Percentiles rank a stretch among this genome's conserved stretches.
Evolutionary conservation across 2,113 vertebrate genomes (phyloP).

Genomic region (Barnardius zonarius): DNA sequence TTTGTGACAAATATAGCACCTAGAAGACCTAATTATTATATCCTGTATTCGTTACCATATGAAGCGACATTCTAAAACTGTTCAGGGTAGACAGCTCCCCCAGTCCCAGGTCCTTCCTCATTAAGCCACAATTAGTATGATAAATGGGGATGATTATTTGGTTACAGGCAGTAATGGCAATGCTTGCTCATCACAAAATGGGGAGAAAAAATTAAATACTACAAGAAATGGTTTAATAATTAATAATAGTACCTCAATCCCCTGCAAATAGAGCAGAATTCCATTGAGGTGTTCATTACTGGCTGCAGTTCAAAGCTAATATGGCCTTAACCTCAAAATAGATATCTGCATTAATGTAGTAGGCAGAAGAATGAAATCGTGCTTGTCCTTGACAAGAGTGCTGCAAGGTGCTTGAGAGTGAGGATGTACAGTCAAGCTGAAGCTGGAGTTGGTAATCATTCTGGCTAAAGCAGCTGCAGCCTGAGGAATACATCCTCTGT

Average conservation of each 20-base stretch:
- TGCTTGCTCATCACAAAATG: constrained; percentile 67
- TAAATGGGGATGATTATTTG: constrained; percentile 69
- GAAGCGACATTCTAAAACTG: constrained; percentile 61
- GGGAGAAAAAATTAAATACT: constrained; percentile 47
- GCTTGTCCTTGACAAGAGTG: constrained; percentile 22
- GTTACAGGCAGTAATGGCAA: constrained; percentile 61
- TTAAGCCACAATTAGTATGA: constrained; percentile 79
- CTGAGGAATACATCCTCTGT: neutral
- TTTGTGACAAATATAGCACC: constrained; percentile 61
- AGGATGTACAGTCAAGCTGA: neutral
- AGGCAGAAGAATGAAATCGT: neutral
- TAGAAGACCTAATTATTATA: constrained; percentile 66
- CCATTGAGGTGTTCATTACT: neutral
- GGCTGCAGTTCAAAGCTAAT: neutral
- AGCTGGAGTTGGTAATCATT: neutral
- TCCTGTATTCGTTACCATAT: constrained; percentile 62
- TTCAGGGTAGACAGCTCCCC: constrained; percentile 62
- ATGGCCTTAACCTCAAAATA: constrained; percentile 12
- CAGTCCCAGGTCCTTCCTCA: constrained; percentile 69
- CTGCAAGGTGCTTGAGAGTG: constrained; percentile 1
- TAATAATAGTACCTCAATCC: neutral
- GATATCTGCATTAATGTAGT: neutral
- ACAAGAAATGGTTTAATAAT: constrained; percentile 59
- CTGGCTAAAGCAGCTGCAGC: neutral
- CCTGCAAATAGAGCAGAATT: constrained; percentile 30